phyloP scores from a whole-genome alignment of 2,888 invertebrate genomes.

The Drosophila gaucha region DNA sequence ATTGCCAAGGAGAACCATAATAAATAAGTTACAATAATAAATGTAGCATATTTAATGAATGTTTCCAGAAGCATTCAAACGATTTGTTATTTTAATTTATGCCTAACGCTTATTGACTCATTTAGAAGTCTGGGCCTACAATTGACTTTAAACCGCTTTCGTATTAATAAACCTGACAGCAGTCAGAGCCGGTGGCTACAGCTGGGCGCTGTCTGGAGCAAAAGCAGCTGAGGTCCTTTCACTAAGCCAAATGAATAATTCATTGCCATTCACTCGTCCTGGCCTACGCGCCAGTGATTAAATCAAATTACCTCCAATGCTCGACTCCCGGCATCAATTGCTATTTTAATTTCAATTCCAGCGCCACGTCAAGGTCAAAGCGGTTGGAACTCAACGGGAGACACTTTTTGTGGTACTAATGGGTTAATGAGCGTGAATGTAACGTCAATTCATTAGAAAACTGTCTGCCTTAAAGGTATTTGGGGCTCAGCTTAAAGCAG shows the following conservation, averaged over 20 bases:
- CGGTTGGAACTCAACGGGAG: not conserved
- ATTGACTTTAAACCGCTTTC: slow-evolving; percentile 47
- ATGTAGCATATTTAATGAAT: slow-evolving; percentile 2
- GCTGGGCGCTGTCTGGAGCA: not conserved
- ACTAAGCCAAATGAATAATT: slow-evolving; percentile 60
- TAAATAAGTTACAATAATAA: slow-evolving; percentile 7
- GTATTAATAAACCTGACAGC: slow-evolving; percentile 23
- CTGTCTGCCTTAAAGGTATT: slow-evolving; percentile 8
- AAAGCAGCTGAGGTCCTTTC: slow-evolving; percentile 35
- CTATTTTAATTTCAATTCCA: slow-evolving; percentile 1
- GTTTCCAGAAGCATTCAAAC: slow-evolving; percentile 2
- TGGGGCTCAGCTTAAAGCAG: slow-evolving; percentile 16
- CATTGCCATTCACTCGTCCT: slow-evolving; percentile 47
- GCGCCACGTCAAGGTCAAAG: slow-evolving; percentile 30
- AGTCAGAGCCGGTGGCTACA: not conserved
- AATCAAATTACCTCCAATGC: slow-evolving; percentile 55
- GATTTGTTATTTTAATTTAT: slow-evolving; percentile 26
- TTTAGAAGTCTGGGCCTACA: slow-evolving; percentile 25
- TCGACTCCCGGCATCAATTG: slow-evolving; percentile 2
- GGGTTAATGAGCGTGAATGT: slow-evolving; percentile 39
- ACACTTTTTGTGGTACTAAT: slow-evolving; percentile 16
- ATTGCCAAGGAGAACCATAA: not conserved
- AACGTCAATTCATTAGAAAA: slow-evolving; percentile 28
- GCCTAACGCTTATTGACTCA: slow-evolving; percentile 2
- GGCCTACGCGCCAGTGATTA: slow-evolving; percentile 51